phyloP scores from a whole-genome alignment of 2,797 vertebrate species.

The Notoglanidium macrostoma region DNA sequence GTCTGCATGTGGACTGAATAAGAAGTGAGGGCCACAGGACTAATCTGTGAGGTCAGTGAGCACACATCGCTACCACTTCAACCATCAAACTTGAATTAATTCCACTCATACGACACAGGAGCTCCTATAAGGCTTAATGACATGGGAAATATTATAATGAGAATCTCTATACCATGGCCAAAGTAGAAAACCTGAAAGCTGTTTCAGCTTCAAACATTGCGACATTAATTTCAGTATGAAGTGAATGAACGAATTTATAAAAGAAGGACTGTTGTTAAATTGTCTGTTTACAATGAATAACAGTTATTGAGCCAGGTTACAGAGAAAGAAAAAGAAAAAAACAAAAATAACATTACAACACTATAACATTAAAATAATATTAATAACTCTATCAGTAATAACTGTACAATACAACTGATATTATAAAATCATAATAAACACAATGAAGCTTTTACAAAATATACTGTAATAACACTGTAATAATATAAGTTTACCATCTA shows the following conservation, averaged over 20 bases:
- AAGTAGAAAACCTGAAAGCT: not conserved
- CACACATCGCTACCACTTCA: slow-evolving; percentile 55
- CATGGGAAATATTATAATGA: slow-evolving; percentile 65
- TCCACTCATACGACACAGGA: slow-evolving; percentile 70
- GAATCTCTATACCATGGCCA: not conserved
- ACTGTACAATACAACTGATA: not conserved
- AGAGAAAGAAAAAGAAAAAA: not conserved
- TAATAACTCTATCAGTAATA: not conserved
- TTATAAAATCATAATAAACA: not conserved
- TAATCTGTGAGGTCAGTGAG: slow-evolving; percentile 63
- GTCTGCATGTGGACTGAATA: not conserved
- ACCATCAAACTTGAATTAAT: slow-evolving; percentile 77
- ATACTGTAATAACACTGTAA: not conserved
- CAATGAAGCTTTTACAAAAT: not conserved
- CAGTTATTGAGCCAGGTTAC: not conserved
- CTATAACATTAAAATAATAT: not conserved
- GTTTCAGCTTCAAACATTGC: not conserved
- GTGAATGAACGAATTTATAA: not conserved
- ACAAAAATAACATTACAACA: not conserved
- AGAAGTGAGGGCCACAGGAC: not conserved
- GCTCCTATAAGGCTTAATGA: slow-evolving; percentile 75
- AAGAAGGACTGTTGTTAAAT: not conserved
- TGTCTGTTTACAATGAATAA: not conserved
- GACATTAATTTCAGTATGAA: not conserved
- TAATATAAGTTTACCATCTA: not conserved